Percentiles rank a stretch among this genome's conserved stretches.
These are phyloP conservation scores for Microcebus jonahi DNA, from an alignment of 2,113 vertebrate species.

Conservation along the genomic window DNA sequence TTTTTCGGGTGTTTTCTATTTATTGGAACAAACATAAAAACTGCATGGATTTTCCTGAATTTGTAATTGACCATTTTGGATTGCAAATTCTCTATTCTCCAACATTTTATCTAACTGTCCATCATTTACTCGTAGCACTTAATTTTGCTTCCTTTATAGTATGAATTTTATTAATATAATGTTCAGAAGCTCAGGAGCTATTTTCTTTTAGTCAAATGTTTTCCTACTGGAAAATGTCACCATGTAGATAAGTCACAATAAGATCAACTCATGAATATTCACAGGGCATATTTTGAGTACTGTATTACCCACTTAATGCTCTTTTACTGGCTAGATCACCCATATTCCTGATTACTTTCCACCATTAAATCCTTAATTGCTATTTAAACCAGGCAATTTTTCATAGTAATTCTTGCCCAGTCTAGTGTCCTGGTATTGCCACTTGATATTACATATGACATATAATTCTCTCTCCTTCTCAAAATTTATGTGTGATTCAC, in stretches of 20 bases:
- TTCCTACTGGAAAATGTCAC: conserved; percentile 87
- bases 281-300: conserved; percentile 70
- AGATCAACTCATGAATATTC: conserved; percentile 87
- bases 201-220: conserved; percentile 86
- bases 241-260: conserved; percentile 84
- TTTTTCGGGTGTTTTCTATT: conserved; percentile 60
- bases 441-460: conserved; percentile 68
- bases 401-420: conserved; percentile 81
- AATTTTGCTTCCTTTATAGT: conserved; percentile 75
- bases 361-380: conserved; percentile 80
- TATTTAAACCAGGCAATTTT: conserved; percentile 83
- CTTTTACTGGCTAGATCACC: conserved; percentile 77
- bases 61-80: conserved; percentile 72
- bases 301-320: conserved; percentile 64
- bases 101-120: conserved; percentile 79
- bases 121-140: conserved; percentile 77
- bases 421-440: conserved; percentile 76
- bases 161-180: conserved; percentile 76
- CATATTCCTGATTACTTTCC: conserved; percentile 75
- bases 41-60: conserved; percentile 68
- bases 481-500: conserved; percentile 65
- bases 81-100: conserved; percentile 63
- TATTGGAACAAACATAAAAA: conserved; percentile 64
- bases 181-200: conserved; percentile 69
- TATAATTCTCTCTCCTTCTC: conserved; percentile 58